Conservation (phyloP, 2,797 vertebrate genomes). For the Poeciliopsis gracilis region DNA sequence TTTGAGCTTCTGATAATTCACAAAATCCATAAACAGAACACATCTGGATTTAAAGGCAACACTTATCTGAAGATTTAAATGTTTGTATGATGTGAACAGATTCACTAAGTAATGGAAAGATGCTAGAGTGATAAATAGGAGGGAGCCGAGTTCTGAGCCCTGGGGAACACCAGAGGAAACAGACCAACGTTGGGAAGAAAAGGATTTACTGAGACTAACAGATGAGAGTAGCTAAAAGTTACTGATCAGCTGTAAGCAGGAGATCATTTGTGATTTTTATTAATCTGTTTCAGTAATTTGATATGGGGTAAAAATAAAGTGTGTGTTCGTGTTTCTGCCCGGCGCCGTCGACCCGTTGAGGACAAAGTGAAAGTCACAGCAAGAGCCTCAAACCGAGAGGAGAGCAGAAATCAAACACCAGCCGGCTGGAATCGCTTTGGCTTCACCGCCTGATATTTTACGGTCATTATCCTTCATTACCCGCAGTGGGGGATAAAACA, state of each 20-base stretch:
- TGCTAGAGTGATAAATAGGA: too few species aligned
- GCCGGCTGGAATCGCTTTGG: constrained; percentile 32
- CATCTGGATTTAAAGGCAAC: neutral
- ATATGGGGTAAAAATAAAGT: too few species aligned
- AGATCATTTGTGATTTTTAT: too few species aligned
- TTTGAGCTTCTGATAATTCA: neutral
- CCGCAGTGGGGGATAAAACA: constrained; percentile 42
- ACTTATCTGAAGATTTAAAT: neutral
- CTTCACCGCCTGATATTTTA: constrained; percentile 66
- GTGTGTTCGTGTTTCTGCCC: neutral
- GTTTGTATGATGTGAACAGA: neutral
- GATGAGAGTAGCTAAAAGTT: too few species aligned
- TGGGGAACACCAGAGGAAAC: too few species aligned
- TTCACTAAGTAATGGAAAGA: neutral
- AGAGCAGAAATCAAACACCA: neutral
- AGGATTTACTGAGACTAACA: too few species aligned
- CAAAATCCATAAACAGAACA: neutral
- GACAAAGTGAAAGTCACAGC: constrained; percentile 46
- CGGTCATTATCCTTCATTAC: constrained; percentile 67
- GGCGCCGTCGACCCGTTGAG: neutral
- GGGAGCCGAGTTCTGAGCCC: too few species aligned
- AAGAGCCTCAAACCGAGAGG: neutral
- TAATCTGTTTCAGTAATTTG: neutral
- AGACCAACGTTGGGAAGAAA: too few species aligned
- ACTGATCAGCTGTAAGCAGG: too few species aligned